A percentile compares a stretch with the other conserved stretches of the same genome.
Evolutionary conservation across 1,140 invertebrate genomes (phyloP).

Genomic region (Neotoxoptera formosana): DNA sequence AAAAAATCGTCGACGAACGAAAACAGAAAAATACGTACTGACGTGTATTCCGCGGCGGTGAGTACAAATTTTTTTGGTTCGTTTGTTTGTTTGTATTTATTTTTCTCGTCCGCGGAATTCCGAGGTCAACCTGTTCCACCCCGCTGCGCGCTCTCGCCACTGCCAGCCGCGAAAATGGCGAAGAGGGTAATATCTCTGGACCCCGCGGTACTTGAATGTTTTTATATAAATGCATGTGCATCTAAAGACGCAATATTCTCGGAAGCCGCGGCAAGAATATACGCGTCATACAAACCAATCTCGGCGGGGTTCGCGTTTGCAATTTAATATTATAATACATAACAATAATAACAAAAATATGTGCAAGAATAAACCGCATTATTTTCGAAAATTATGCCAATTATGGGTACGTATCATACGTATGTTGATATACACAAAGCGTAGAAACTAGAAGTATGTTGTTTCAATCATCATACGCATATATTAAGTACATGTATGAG

Average conservation of each 20-base stretch:
- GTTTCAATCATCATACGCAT: neutral
- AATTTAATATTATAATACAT: neutral
- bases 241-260: neutral
- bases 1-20: no score
- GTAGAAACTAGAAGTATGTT: neutral
- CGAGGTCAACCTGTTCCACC: slow-evolving; percentile 36
- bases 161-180: neutral
- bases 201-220: neutral
- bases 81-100: neutral
- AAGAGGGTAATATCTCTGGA: neutral
- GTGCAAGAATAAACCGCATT: neutral
- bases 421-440: neutral
- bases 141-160: neutral
- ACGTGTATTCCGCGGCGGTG: neutral
- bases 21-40: no score
- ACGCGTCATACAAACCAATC: neutral
- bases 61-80: neutral
- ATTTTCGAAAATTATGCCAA: neutral
- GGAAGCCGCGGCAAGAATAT: neutral
- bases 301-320: neutral
- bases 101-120: slow-evolving; percentile 10
- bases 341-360: neutral
- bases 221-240: neutral
- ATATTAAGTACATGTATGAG: neutral
- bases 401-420: neutral